These are phyloP conservation scores for Harlomillsia oculata DNA, from an alignment of 1,140 invertebrate genomes.

Conservation along the genomic window DNA sequence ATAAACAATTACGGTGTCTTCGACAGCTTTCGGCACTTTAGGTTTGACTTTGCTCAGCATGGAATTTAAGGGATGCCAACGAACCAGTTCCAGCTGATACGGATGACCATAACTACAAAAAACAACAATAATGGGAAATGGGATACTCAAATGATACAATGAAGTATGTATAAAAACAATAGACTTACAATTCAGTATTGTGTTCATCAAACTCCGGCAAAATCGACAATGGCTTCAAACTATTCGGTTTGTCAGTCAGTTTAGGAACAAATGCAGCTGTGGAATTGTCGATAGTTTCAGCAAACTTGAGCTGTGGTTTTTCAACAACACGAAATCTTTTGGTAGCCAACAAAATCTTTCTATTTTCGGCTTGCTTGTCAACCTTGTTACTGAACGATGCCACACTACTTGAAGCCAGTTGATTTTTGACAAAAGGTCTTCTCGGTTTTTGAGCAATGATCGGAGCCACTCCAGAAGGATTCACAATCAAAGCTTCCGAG, in stretches of 20 bases:
- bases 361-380: not conserved
- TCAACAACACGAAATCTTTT: slow-evolving; percentile 37
- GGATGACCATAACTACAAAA: slow-evolving; percentile 67
- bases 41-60: slow-evolving; percentile 41
- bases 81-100: slow-evolving; percentile 75
- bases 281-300: slow-evolving; percentile 74
- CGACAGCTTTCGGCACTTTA: slow-evolving; percentile 42
- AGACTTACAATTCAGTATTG: slow-evolving; percentile 42
- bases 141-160: slow-evolving; percentile 1
- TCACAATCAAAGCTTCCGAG: slow-evolving; percentile 44
- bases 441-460: slow-evolving; percentile 24
- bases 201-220: slow-evolving; percentile 56
- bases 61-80: slow-evolving; percentile 48
- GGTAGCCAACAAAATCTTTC: slow-evolving; percentile 16
- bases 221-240: slow-evolving; percentile 65
- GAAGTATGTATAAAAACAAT: not conserved
- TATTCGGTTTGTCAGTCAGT: slow-evolving; percentile 80
- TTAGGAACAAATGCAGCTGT: slow-evolving; percentile 64
- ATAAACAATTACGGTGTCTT: slow-evolving; percentile 55
- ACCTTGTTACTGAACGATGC: slow-evolving; percentile 16
- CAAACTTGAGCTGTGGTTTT: slow-evolving; percentile 74
- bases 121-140: slow-evolving; percentile 39
- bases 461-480: slow-evolving; percentile 33
- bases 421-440: too few relatives aligned
- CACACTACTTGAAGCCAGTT: not conserved